Conservation (phyloP, 92 coral and sea anemone species). For the Metridium senile region DNA sequence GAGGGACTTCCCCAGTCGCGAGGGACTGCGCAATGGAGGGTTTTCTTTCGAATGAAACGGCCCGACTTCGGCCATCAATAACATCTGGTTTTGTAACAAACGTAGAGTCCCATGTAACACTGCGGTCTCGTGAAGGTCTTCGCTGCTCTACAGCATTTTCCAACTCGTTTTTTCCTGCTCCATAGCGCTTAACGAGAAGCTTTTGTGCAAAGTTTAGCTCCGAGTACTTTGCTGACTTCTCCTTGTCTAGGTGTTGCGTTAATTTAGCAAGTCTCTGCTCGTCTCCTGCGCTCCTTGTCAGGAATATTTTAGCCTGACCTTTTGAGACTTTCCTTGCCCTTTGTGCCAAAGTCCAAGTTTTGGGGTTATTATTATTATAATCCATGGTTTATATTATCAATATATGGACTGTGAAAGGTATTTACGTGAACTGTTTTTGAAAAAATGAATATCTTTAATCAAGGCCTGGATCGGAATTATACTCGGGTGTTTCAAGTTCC, state of each 20-base stretch:
- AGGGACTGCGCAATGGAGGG: neutral
- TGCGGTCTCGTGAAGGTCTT: constrained; percentile 18
- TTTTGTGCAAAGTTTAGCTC: constrained; percentile 47
- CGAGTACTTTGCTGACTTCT: constrained; percentile 49
- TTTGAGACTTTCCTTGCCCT: constrained; percentile 37
- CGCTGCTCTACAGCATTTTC: neutral
- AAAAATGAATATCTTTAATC: neutral
- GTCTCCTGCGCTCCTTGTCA: constrained; percentile 66
- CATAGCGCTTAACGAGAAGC: constrained; percentile 47
- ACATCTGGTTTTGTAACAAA: constrained; percentile 12
- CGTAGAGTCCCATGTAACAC: constrained; percentile 19
- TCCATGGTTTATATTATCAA: constrained; percentile 9
- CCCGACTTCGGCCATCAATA: neutral
- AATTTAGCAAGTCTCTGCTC: constrained; percentile 52
- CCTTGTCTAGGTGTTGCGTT: constrained; percentile 61
- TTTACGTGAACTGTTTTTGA: neutral
- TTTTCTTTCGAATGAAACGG: neutral
- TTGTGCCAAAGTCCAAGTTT: constrained; percentile 14
- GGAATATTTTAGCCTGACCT: constrained; percentile 46
- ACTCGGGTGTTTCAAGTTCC: too few relatives aligned
- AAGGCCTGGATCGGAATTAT: too few relatives aligned
- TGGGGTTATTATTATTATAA: constrained; percentile 13
- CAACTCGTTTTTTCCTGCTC: constrained; percentile 11
- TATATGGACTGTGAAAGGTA: too few relatives aligned
- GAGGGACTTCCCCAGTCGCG: constrained; percentile 23